Conservation (phyloP, 64 coral and sea anemone genomes). For the Catalaphyllia jardinei region DNA sequence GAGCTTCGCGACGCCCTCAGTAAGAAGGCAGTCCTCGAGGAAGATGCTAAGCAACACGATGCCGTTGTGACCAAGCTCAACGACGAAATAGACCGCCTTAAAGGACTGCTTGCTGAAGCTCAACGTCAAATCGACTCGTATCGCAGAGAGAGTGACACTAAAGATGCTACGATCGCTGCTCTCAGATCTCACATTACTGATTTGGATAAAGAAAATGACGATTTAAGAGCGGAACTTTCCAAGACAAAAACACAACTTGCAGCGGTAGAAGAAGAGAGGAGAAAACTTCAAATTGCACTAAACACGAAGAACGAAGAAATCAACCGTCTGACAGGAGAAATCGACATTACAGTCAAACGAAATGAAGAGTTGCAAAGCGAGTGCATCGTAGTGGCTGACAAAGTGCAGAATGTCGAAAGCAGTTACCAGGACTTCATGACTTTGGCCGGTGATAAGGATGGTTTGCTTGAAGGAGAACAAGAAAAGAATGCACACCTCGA, state of each 20-base stretch:
- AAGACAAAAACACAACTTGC: constrained; percentile 72
- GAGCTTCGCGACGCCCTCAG: constrained; percentile 76
- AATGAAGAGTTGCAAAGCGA: constrained; percentile 84
- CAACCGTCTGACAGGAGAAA: constrained; percentile 66
- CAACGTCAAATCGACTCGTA: constrained; percentile 71
- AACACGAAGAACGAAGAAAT: constrained; percentile 79
- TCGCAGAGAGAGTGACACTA: constrained; percentile 64
- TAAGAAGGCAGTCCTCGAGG: constrained; percentile 71
- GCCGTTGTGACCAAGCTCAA: constrained; percentile 71
- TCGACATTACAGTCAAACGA: constrained; percentile 70
- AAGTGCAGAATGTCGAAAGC: constrained; percentile 70
- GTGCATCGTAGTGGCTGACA: constrained; percentile 68
- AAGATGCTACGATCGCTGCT: constrained; percentile 78
- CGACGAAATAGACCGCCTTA: constrained; percentile 81
- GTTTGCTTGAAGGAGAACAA: constrained; percentile 60
- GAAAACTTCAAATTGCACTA: constrained; percentile 51
- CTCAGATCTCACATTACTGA: constrained; percentile 63
- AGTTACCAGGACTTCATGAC: constrained; percentile 83
- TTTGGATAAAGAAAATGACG: constrained; percentile 80
- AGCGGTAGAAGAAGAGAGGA: constrained; percentile 73
- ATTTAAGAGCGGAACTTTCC: constrained; percentile 73
- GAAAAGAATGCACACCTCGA: constrained; percentile 72
- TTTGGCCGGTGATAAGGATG: constrained; percentile 58
- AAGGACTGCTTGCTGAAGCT: constrained; percentile 70
- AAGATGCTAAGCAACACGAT: constrained; percentile 84